Percentiles rank a stretch among this genome's conserved stretches.
Evolutionary conservation across 2,888 invertebrate species (phyloP).

Genomic region (Epistrophe grossulariae): DNA sequence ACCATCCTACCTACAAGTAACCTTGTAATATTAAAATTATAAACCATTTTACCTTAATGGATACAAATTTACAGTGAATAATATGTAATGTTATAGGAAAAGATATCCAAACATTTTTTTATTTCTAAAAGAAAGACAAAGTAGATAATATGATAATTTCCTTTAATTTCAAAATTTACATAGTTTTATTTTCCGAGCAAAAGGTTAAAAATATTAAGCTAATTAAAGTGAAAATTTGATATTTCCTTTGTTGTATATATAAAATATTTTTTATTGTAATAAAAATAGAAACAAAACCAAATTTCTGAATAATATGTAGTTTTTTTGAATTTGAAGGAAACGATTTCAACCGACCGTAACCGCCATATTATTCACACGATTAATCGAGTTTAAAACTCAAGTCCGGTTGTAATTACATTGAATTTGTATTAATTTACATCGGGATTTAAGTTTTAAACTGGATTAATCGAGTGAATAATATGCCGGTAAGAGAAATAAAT

Average conservation of each 20-base stretch:
- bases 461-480: too few species aligned
- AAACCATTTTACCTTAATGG: not conserved
- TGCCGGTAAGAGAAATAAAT: too few species aligned
- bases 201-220: slow-evolving; percentile 23
- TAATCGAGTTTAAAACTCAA: too few species aligned
- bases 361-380: too few species aligned
- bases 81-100: not conserved
- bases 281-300: slow-evolving; percentile 48
- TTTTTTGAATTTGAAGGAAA: not conserved
- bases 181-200: not conserved
- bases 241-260: slow-evolving; percentile 71
- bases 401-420: too few species aligned
- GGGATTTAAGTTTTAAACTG: too few species aligned
- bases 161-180: not conserved
- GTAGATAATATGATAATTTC: slow-evolving; percentile 7
- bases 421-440: too few species aligned
- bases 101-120: not conserved
- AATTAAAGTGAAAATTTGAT: slow-evolving; percentile 52
- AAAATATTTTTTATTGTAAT: slow-evolving; percentile 72
- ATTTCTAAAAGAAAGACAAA: slow-evolving; percentile 26
- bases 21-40: not conserved
- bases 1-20: slow-evolving; percentile 37
- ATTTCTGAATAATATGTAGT: not conserved
- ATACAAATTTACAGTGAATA: not conserved
- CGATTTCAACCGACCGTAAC: too few species aligned